Evolutionary conservation across 1,140 invertebrate species (phyloP).

Genomic region (Eubasilissa regina): DNA sequence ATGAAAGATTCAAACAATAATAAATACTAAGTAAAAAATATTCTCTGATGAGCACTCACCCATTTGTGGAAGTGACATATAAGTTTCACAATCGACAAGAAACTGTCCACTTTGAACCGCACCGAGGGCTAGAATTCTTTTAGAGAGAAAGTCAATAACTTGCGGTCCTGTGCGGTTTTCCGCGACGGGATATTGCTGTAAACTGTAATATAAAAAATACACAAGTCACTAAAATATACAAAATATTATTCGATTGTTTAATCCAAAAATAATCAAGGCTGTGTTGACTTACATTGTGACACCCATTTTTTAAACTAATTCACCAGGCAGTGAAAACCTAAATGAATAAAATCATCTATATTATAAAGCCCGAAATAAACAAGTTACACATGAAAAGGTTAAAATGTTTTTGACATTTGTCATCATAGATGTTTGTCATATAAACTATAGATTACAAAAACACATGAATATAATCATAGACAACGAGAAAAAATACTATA

Average conservation of each 20-base stretch:
- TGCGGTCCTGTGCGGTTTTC: conserved; percentile 90
- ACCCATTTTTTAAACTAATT: too few relatives aligned
- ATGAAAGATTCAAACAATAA: neutral
- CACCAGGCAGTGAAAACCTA: too few relatives aligned
- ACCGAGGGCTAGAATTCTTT: conserved; percentile 87
- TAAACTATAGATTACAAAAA: too few relatives aligned
- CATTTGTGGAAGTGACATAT: conserved; percentile 83
- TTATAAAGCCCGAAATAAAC: too few relatives aligned
- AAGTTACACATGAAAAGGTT: too few relatives aligned
- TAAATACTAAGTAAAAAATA: neutral
- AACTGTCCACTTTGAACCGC: conserved; percentile 91
- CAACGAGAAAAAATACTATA: too few relatives aligned
- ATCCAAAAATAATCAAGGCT: neutral
- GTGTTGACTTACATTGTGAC: conserved; percentile 50
- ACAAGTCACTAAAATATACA: neutral
- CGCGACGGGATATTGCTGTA: conserved; percentile 88
- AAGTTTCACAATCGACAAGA: conserved; percentile 95
- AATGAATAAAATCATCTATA: too few relatives aligned
- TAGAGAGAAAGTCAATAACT: conserved; percentile 89
- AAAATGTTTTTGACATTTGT: too few relatives aligned
- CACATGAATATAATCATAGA: too few relatives aligned
- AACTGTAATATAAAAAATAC: conserved; percentile 62
- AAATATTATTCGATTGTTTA: neutral
- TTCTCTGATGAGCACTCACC: conserved; percentile 68
- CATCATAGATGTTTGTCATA: too few relatives aligned